phyloP scores from a whole-genome alignment of 1,140 invertebrate genomes.

The Phymastichus coffea region DNA sequence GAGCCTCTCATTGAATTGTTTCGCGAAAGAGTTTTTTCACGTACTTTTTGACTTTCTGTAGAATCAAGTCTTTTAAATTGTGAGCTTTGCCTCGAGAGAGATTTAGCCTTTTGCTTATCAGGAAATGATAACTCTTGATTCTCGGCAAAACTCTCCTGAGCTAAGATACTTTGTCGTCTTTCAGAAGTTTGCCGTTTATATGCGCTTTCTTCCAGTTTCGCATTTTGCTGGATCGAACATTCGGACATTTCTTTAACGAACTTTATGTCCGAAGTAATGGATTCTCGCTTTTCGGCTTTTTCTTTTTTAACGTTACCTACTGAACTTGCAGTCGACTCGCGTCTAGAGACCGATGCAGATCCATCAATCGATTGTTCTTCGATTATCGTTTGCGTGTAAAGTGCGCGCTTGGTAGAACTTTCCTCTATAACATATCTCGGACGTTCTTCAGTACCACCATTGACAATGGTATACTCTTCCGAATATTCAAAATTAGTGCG shows the following conservation, averaged over 20 bases:
- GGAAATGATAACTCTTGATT: background rate
- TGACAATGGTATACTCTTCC: slow-evolving; percentile 35
- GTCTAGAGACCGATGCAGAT: too few relatives aligned
- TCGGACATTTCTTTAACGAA: background rate
- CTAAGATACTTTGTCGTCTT: background rate
- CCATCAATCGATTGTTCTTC: slow-evolving; percentile 62
- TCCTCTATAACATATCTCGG: slow-evolving; percentile 36
- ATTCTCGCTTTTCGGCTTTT: background rate
- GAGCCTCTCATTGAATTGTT: background rate
- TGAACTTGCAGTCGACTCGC: background rate
- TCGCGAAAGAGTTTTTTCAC: slow-evolving; percentile 4
- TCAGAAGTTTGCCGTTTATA: too few relatives aligned
- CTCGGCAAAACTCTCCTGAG: background rate
- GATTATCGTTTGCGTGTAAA: slow-evolving; percentile 46
- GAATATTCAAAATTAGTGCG: slow-evolving; percentile 35
- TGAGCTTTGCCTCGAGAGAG: slow-evolving; percentile 32
- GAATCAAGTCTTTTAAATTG: background rate
- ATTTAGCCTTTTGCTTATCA: slow-evolving; percentile 43
- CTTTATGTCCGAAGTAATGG: background rate
- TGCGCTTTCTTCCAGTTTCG: too few relatives aligned
- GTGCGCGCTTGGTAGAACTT: slow-evolving; percentile 2
- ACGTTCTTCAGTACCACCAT: slow-evolving; percentile 34
- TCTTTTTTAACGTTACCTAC: background rate
- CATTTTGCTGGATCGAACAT: background rate
- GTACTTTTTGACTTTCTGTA: background rate